phyloP scores from a whole-genome alignment of 2,888 invertebrate species.

The Morinoia aosen region DNA sequence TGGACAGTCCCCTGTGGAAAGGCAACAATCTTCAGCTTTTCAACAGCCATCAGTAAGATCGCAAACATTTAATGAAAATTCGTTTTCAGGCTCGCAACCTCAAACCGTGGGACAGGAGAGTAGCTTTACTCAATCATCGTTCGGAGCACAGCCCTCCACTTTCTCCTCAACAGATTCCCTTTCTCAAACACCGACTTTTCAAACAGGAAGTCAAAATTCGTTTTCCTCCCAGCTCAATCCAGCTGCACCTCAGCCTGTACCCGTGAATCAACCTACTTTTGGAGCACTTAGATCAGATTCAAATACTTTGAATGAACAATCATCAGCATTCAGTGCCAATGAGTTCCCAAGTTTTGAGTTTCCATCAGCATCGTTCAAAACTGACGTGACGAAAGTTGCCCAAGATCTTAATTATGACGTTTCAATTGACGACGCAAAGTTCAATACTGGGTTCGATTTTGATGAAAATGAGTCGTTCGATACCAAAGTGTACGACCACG shows the following conservation, averaged over 20 bases:
- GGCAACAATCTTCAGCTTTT: background rate
- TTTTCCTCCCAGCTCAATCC: background rate
- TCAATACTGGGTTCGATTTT: background rate
- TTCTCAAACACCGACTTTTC: background rate
- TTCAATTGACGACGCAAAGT: background rate
- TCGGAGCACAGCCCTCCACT: background rate
- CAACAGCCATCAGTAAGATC: too few relatives aligned
- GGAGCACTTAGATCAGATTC: background rate
- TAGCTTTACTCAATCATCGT: background rate
- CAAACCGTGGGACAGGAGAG: background rate
- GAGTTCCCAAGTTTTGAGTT: background rate
- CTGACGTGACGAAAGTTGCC: background rate
- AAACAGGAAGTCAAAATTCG: background rate
- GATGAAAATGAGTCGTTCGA: background rate
- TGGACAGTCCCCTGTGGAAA: background rate
- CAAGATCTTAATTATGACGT: background rate
- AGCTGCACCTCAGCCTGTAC: background rate
- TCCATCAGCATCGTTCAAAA: background rate
- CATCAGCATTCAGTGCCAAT: background rate
- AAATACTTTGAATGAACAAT: background rate
- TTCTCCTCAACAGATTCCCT: background rate
- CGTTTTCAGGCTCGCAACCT: background rate
- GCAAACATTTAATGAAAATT: too few relatives aligned
- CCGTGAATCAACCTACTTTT: constrained; percentile 14
- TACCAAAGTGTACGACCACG: background rate